Conservation (phyloP, 2,888 invertebrate genomes). For the Smittia sp. region DNA sequence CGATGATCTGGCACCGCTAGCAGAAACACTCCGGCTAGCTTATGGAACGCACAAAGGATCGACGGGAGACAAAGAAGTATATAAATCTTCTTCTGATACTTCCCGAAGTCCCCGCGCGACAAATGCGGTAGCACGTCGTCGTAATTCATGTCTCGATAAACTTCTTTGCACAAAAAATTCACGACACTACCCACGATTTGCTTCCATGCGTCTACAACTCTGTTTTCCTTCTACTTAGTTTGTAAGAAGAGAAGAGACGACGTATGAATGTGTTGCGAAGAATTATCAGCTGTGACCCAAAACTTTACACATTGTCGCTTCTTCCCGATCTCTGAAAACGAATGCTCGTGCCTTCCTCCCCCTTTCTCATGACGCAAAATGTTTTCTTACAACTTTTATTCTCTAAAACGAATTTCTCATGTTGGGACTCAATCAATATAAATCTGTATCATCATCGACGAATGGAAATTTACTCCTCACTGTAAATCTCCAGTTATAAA, state of each 20-base stretch:
- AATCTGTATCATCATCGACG: neutral
- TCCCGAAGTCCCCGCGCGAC: slow-evolving; percentile 63
- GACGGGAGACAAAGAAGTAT: slow-evolving; percentile 67
- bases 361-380: neutral
- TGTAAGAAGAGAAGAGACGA: no score
- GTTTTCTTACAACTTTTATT: slow-evolving; percentile 10
- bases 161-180: no score
- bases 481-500: slow-evolving; percentile 13
- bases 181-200: no score
- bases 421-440: neutral
- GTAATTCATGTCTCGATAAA: no score
- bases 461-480: neutral
- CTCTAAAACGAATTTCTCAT: slow-evolving; percentile 6
- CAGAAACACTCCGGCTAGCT: slow-evolving; percentile 68
- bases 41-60: slow-evolving; percentile 70
- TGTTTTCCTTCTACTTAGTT: no score
- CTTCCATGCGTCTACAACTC: no score
- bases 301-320: no score
- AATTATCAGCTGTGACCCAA: no score
- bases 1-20: slow-evolving; percentile 65
- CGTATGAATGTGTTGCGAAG: no score
- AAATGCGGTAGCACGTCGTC: slow-evolving; percentile 66
- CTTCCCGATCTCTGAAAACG: no score
- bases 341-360: no score
- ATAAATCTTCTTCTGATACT: slow-evolving; percentile 67